These are phyloP conservation scores for Darevskia mixta DNA, from an alignment of 2,797 vertebrate genomes.

Conservation along the genomic window DNA sequence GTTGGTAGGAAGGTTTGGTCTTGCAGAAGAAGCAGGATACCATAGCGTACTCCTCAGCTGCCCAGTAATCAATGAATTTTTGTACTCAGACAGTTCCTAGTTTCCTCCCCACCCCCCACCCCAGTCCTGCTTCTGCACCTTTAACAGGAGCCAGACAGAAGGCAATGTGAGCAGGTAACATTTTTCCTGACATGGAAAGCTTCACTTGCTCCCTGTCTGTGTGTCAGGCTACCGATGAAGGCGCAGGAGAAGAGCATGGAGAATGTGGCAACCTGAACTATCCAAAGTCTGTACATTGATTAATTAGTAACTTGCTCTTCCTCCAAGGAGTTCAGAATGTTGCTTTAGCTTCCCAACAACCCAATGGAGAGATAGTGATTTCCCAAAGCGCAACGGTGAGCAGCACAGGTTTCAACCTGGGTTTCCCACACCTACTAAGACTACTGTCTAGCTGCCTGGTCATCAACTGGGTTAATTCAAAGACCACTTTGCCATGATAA, in stretches of 20 bases:
- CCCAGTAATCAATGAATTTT: neutral
- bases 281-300: neutral
- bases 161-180: neutral
- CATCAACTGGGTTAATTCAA: no score
- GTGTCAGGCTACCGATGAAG: neutral
- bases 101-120: neutral
- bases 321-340: no score
- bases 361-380: no score
- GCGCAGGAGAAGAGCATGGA: neutral
- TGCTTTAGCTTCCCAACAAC: no score
- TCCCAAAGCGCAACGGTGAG: no score
- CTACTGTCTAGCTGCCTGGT: no score
- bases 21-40: neutral
- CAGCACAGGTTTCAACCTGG: no score
- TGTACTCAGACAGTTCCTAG: neutral
- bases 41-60: neutral
- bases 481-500: no score
- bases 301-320: no score
- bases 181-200: neutral
- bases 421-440: no score
- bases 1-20: neutral
- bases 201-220: neutral
- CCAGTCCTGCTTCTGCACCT: neutral
- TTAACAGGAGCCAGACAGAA: neutral
- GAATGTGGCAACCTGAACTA: neutral